Conservation (phyloP, 2,888 invertebrate species). For the Cetonia aurata region DNA sequence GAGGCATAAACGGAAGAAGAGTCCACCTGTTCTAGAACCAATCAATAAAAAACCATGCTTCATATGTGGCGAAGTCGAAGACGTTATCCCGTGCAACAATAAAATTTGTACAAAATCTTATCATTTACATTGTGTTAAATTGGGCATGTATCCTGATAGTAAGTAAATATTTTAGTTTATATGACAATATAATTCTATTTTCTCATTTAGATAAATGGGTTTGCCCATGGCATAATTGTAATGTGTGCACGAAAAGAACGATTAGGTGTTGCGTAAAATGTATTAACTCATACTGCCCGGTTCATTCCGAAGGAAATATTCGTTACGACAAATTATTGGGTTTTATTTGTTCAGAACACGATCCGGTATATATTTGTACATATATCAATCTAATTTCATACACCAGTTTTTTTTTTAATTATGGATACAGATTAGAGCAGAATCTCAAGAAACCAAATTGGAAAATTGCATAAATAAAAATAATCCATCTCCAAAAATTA, state of each 20-base stretch:
- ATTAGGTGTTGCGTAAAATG: conserved; percentile 64
- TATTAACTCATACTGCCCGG: conserved; percentile 64
- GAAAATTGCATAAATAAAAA: conserved; percentile 3
- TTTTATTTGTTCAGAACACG: conserved; percentile 60
- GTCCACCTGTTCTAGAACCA: conserved; percentile 39
- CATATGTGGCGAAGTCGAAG: conserved; percentile 58
- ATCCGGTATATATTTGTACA: conserved; percentile 48
- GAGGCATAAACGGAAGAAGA: conserved; percentile 51
- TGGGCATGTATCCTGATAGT: conserved; percentile 57
- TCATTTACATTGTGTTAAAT: conserved; percentile 62
- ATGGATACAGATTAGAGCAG: conserved; percentile 47
- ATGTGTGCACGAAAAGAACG: conserved; percentile 63
- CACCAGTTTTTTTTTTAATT: background rate
- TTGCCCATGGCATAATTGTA: conserved; percentile 65
- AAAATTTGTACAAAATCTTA: conserved; percentile 63
- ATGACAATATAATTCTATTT: conserved; percentile 1
- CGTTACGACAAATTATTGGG: conserved; percentile 60
- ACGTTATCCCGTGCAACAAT: conserved; percentile 60
- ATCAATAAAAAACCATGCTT: conserved; percentile 59
- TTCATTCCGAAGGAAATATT: conserved; percentile 63
- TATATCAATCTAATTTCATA: background rate
- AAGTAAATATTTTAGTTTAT: conserved; percentile 21
- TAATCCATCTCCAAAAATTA: conserved; percentile 35
- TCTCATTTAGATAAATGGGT: conserved; percentile 59
- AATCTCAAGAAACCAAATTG: conserved; percentile 44